Evolutionary conservation across 2,797 vertebrate genomes (phyloP), one percentile per base, ranked within the genome.

Genomic region (Ptychadena robeensis): DNA sequence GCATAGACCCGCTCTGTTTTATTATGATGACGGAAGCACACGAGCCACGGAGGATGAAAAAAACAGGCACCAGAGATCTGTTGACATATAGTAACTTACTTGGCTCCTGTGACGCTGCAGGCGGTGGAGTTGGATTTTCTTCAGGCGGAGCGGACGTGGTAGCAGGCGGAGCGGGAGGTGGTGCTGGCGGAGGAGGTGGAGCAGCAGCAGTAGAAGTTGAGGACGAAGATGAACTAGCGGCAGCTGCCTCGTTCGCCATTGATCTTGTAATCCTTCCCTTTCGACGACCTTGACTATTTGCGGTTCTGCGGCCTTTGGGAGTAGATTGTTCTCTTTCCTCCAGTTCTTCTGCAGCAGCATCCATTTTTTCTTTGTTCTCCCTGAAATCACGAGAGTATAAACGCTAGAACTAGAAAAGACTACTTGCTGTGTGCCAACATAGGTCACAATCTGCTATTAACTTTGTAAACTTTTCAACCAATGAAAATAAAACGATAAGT

Each of bases 221-320:
- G 11, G 37, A 6, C 18, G 44, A 3, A n/a, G 44, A 1, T 25
- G 93, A 93, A 3, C 79, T 93, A 3, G 93, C 96, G 64, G 96
- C 95, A 0, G 97, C 96, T 9, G 97, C 97, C 89, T 99, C 98
- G 73, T 94, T 99, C 82, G 98, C 98, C 98, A 99, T 99, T 82
- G 98, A 99, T 86, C 98, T 95, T 91, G 97, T 98, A 93, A 99
- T 96, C 73, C 98, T 93, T 90, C 97, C 97, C 88, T 99, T 99
- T 28, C 98, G 93, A 15, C 97, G 96, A 85, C 98, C 97, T 90
- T 98, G 98, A 88, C 98, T 99, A 87, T 98, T 99, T 90, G 97
- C 97, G 0, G 98, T 99, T 94, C 99, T 99, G 86, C 98, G 94
- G 69, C 98, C 97, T 86, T 97, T 95, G 2, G 97, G 96, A 66